These are phyloP conservation scores for Lepisosteus osseus DNA, from an alignment of 2,113 vertebrate genomes.

Conservation along the genomic window DNA sequence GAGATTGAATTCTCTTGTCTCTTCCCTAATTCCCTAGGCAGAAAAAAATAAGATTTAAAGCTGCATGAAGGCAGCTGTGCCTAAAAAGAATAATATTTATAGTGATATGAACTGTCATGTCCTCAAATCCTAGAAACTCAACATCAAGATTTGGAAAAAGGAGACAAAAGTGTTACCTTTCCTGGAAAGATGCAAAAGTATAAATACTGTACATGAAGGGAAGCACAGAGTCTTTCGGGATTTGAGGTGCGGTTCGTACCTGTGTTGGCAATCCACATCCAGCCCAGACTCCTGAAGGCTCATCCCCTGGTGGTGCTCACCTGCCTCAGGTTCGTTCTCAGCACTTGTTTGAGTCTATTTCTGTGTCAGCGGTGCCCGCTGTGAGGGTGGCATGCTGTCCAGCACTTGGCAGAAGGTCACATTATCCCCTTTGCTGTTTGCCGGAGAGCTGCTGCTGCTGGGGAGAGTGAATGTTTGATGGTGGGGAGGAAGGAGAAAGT, in stretches of 20 bases:
- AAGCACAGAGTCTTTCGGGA: not conserved
- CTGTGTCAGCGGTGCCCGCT: conserved; percentile 59
- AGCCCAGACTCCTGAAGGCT: conserved; percentile 47
- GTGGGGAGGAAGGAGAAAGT: conserved; percentile 32
- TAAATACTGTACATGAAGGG: not conserved
- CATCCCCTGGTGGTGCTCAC: conserved; percentile 50
- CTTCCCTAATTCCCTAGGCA: too few relatives aligned
- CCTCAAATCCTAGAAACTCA: too few relatives aligned
- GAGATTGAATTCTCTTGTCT: too few relatives aligned
- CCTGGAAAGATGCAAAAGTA: too few relatives aligned
- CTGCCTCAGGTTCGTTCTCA: conserved; percentile 27
- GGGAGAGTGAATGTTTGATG: conserved; percentile 7
- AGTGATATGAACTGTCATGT: too few relatives aligned
- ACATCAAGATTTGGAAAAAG: too few relatives aligned
- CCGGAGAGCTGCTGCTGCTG: conserved; percentile 11
- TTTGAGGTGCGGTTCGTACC: conserved; percentile 37
- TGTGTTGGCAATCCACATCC: conserved; percentile 53
- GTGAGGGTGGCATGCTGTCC: conserved; percentile 65
- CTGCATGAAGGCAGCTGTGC: too few relatives aligned
- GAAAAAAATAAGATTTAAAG: too few relatives aligned
- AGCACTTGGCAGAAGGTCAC: conserved; percentile 75
- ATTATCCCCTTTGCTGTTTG: conserved; percentile 40
- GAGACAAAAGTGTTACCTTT: too few relatives aligned
- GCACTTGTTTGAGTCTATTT: conserved; percentile 76
- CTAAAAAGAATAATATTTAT: too few relatives aligned